Evolutionary conservation across 2,113 vertebrate genomes (phyloP).

Genomic region (Pteruthius melanotis): DNA sequence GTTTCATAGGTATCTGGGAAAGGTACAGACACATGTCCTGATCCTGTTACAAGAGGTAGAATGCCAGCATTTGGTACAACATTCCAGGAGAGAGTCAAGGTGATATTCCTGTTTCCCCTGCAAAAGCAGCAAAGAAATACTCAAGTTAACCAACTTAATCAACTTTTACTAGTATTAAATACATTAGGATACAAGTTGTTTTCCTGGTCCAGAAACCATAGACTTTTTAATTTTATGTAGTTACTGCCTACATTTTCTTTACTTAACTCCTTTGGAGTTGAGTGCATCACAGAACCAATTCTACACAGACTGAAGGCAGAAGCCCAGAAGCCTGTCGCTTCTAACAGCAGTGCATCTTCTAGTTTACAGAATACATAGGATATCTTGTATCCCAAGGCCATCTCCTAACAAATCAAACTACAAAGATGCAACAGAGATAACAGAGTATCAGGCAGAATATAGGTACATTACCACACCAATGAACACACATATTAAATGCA

Average conservation of each 20-base stretch:
- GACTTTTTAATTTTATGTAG: neutral
- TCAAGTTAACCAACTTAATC: neutral
- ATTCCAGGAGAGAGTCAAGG: conserved; percentile 96
- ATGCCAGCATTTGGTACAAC: conserved; percentile 97
- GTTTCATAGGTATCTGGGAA: conserved; percentile 93
- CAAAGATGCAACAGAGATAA: neutral
- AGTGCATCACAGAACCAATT: neutral
- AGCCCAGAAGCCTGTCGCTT: neutral
- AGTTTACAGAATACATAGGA: neutral
- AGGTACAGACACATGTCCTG: conserved; percentile 87
- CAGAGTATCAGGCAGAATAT: neutral
- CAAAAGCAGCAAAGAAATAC: conserved; percentile 16
- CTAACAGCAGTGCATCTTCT: neutral
- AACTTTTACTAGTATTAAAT: neutral
- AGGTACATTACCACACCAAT: neutral
- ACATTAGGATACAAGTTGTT: neutral
- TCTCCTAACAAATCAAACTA: neutral
- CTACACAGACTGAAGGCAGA: neutral
- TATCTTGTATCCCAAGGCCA: neutral
- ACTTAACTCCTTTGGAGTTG: neutral
- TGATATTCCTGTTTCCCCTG: conserved; percentile 96
- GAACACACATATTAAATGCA: neutral
- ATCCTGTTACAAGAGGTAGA: conserved; percentile 92
- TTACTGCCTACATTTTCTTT: neutral
- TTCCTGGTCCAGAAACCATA: neutral